phyloP scores from a whole-genome alignment of 2,113 vertebrate species.

The Noturus placidus region DNA sequence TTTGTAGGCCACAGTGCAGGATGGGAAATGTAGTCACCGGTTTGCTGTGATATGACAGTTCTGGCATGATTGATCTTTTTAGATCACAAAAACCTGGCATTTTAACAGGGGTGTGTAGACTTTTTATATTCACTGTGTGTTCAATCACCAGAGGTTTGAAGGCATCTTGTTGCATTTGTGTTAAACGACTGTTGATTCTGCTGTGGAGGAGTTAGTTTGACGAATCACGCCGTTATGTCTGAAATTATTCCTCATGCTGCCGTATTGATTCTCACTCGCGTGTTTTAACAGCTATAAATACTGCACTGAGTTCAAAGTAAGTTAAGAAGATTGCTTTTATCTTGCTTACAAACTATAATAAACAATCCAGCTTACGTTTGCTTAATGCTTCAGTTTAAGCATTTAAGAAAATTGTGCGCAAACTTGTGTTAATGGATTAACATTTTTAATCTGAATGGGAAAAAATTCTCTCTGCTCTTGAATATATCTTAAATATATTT shows the following conservation, averaged over 20 bases:
- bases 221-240: not conserved
- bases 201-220: not conserved
- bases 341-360: not conserved
- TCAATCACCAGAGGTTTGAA: not conserved
- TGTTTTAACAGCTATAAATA: not conserved
- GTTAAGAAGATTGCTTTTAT: not conserved
- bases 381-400: not conserved
- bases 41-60: too few species aligned
- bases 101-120: too few species aligned
- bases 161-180: not conserved
- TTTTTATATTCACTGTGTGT: not conserved
- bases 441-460: not conserved
- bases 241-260: not conserved
- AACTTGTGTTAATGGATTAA: not conserved
- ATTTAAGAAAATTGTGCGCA: not conserved
- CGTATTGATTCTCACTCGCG: not conserved
- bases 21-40: too few species aligned
- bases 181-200: not conserved
- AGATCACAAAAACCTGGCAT: too few species aligned
- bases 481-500: constrained; percentile 18
- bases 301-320: not conserved
- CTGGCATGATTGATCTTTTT: too few species aligned
- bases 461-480: not conserved
- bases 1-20: too few species aligned
- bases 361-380: not conserved